A percentile compares a stretch with the other conserved stretches of the same genome.
Conservation (phyloP, 2,113 vertebrate genomes). For the Lates calcarifer region DNA sequence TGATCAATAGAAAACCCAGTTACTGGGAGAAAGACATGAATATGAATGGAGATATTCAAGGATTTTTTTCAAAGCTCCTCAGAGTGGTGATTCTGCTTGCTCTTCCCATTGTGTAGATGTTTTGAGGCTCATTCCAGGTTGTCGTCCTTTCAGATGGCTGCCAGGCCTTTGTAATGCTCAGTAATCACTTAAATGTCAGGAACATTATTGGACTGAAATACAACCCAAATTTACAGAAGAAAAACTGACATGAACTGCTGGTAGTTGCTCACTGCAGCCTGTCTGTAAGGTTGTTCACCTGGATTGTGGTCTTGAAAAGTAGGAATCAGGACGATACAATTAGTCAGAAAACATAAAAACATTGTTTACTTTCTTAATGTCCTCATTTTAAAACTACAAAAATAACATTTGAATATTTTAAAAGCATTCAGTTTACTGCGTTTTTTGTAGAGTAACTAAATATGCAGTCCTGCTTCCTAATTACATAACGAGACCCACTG, state of each 20-base stretch:
- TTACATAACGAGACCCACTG: constrained; percentile 19
- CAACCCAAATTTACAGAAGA: background rate
- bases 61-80: constrained; percentile 67
- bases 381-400: background rate
- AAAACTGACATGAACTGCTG: background rate
- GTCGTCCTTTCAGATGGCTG: constrained; percentile 42
- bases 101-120: constrained; percentile 46
- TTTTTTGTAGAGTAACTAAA: constrained; percentile 2
- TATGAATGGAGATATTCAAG: constrained; percentile 63
- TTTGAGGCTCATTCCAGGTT: constrained; percentile 50
- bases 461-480: constrained; percentile 57
- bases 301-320: constrained; percentile 40
- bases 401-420: background rate
- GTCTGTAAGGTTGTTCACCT: constrained; percentile 52
- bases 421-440: background rate
- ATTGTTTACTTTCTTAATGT: background rate
- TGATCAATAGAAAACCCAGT: constrained; percentile 16
- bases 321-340: constrained; percentile 49
- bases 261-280: constrained; percentile 41
- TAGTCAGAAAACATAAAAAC: constrained; percentile 14
- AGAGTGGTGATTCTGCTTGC: constrained; percentile 37
- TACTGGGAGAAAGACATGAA: background rate
- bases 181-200: background rate
- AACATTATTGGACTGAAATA: background rate
- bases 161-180: background rate